These are phyloP conservation scores for Semnopithecus entellus DNA, from an alignment of 2,113 vertebrate genomes.

Conservation along the genomic window DNA sequence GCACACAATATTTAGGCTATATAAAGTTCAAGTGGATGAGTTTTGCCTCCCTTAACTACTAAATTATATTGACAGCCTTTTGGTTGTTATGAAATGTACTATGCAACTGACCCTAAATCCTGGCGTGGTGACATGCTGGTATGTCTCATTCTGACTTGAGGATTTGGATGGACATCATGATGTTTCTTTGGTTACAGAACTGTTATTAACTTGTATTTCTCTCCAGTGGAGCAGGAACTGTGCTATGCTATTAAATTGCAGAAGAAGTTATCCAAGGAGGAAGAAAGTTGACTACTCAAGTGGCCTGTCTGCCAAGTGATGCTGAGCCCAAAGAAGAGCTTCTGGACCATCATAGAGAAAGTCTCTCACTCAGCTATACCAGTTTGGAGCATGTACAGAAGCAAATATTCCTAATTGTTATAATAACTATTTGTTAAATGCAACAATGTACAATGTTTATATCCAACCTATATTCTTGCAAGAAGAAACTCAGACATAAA, in stretches of 20 bases:
- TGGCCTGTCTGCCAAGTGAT: background rate
- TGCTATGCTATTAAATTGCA: background rate
- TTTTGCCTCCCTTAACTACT: constrained; percentile 1
- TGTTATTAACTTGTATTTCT: constrained; percentile 55
- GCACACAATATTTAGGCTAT: background rate
- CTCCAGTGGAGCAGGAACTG: constrained; percentile 26
- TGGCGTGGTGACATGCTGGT: background rate
- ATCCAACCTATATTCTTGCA: background rate
- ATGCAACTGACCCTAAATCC: constrained; percentile 34
- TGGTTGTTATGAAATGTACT: constrained; percentile 38
- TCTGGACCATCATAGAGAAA: background rate
- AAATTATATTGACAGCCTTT: constrained; percentile 38
- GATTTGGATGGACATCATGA: constrained; percentile 25
- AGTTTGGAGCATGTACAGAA: background rate
- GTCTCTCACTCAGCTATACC: background rate
- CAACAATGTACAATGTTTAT: background rate
- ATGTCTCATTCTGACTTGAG: constrained; percentile 37
- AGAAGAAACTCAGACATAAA: background rate
- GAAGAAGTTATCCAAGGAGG: background rate
- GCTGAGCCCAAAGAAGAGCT: background rate
- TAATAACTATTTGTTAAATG: background rate
- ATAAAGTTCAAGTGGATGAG: constrained; percentile 2
- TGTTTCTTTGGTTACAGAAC: constrained; percentile 39
- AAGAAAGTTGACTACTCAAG: constrained; percentile 9
- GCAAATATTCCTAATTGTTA: background rate